Base-by-base conservation (phyloP, 2,888 invertebrate species). In the Dorcus parallelipipedus region DNA sequence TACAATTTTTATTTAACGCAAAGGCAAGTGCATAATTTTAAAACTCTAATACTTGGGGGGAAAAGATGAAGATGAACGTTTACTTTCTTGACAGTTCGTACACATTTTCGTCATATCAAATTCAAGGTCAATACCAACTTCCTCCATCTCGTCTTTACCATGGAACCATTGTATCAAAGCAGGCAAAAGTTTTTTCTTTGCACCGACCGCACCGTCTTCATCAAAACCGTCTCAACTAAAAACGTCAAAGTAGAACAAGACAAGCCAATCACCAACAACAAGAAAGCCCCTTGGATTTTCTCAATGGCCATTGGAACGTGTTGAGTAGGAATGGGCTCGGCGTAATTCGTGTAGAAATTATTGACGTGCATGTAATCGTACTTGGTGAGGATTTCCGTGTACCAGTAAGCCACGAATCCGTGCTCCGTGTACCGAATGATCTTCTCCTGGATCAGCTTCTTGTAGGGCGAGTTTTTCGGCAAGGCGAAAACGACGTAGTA, bases 331-430 rank as follows among this genome's bases (percentile, higher is more conserved):
- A 50, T 10, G 3, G 38, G 5, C 9, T 45, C 39, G 9, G 23
- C 14, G 45, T 42, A 47, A 39, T 20, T 43, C 3, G 43, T 38
- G 47, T 49, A 56, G 17, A 55, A 54, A 26, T 58, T 45, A 9
- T 14, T 39, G 17, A 58, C 43, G 9, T 39, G 39, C 9, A 17
- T 9, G 45, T 38, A 58, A n/a, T 42, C 45, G 43, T 45, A 45
- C 6, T 41, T 42, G 14, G 23, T 50, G 10, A 9, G 42, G 43
- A 55, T 14, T 20, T 49, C 38, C n/a, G 2, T 8, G 49, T 64
- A 61, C 68, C 68, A 69, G 23, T 60, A 54, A 20, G 53, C 39
- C 1, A 64, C 50, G 14, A 67, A 56, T n/a, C 68, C 68, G 56
- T 54, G 51, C 38, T 64, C 66, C 3, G 63, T 49, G 45, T 63